Evolutionary conservation across 2,797 vertebrate genomes (phyloP), one percentile per base, ranked within the genome.

Genomic region (Betta splendens): DNA sequence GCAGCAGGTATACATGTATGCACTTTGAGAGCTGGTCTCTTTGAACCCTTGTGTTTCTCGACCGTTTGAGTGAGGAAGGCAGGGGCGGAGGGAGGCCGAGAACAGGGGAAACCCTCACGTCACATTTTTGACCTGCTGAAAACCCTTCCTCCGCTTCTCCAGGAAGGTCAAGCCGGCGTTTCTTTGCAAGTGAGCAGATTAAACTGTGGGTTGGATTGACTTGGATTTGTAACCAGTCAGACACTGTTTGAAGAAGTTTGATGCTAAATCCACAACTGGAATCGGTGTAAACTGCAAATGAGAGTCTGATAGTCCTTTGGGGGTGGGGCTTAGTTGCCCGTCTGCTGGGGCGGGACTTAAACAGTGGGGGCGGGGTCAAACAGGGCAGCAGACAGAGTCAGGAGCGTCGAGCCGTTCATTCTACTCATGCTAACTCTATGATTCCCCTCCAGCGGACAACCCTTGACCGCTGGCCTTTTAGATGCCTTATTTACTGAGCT

Each of bases 401-500:
- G 10, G 26, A 9, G 26, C 28, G 51, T 25, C 23, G 69, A 59
- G 64, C 11, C 44, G 50, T 75, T 38, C 81, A 80, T 88, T 88
- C 89, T 87, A 86, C 85, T 86, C 82, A 65, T 76, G 48, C 85
- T 88, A 85, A 85, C 83, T 73, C 79, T 85, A 74, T 75, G 69
- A 79, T 77, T 82, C 89, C 80, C 85, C 83, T 87, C 73, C 81
- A 78, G 86, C 81, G 77, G 81, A 70, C 70, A 50, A 65, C 60
- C 64, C 52, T 77, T 81, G 83, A 82, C 85, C 80, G 86, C 89
- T 91, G 85, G 87, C 86, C 85, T 86, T 87, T 92, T 91, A 90
- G 84, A 92, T 91, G 91, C 92, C 92, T 93, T 93, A 93, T 91
- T 91, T 89, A 87, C 84, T 79, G 85, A 90, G 86, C 85, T 87